Percentiles rank a stretch among this genome's conserved stretches.
Evolutionary conservation across 2,113 vertebrate genomes (phyloP).

Genomic region (Aldabrachelys gigantea): DNA sequence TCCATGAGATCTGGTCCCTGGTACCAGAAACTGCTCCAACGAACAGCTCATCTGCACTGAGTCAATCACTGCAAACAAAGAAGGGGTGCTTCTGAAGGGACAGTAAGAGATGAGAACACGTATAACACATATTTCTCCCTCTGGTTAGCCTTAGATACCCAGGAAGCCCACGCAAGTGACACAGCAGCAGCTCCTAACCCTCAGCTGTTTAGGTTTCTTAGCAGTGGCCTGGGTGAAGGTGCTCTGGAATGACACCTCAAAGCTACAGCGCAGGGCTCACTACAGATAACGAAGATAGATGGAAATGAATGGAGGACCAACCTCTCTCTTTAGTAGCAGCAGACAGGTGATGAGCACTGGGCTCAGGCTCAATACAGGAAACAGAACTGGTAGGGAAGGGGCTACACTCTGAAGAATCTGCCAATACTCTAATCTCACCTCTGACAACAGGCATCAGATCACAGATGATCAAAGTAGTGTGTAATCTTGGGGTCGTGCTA

Average conservation of each 20-base stretch:
- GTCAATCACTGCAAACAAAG: neutral
- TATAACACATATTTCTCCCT: fast-evolving
- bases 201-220: fast-evolving
- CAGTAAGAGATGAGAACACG: too few relatives aligned
- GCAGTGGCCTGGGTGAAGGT: fast-evolving
- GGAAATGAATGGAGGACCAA: neutral
- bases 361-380: neutral
- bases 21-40: neutral
- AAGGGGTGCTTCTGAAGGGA: neutral
- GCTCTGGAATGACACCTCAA: fast-evolving
- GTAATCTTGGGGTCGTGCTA: neutral
- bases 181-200: neutral
- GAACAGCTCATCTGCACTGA: fast-evolving
- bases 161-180: neutral
- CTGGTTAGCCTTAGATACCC: neutral
- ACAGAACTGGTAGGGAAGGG: neutral
- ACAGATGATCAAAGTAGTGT: neutral
- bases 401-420: fast-evolving
- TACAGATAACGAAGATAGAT: fast-evolving
- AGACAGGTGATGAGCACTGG: neutral
- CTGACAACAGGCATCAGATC: neutral
- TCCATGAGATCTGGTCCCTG: neutral
- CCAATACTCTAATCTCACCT: fast-evolving
- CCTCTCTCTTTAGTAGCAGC: neutral
- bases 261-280: fast-evolving